Base-by-base conservation (phyloP, 2,888 invertebrate genomes). In the Adineta ricciae region DNA sequence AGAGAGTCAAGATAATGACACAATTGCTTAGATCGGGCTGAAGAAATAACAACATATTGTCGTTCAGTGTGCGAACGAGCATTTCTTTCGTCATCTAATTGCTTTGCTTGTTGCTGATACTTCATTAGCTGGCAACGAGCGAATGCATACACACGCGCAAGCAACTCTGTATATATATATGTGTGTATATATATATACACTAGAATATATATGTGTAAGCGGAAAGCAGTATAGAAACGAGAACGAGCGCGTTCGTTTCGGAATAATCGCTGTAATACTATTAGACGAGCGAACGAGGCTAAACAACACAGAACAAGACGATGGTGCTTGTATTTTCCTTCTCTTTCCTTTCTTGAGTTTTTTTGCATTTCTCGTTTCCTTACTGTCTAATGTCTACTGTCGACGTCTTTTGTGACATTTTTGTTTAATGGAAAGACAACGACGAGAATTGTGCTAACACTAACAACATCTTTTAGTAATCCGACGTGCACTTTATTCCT, bases 381-480 rank as follows among this genome's bases (percentile, higher is more conserved):
- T 64, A 64, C 64, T 64, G 64, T 27, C 64, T 64, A 32, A 7
- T 64, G 64, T 64, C 64, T 64, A 64, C 64, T 64, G 19, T 64
- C 64, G 64, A 64, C 32, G 64, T 64, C 64, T 32, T 64, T 64
- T 64, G 64, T 64, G 64, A 64, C 64, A 64, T 64, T 64, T 64
- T 64, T 27, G 64, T 64, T 64, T 64, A 64, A 64, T 64, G 64
- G 64, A 64, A 64, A 64, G 64, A 64, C 64, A 64, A 64, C 64
- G 64, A 64, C 64, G 64, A 64, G 32, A 32, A 32, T 64, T 64
- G 64, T 64, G 19, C 64, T 64, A 64, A 64, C 32, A 32, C 64
- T 27, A 64, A 64, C 64, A 64, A 32, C 64, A 64, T 64, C 27
- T 32, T 64, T 7, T 19, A 24, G 32, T 32, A 64, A 32, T 32